Evolutionary conservation across 2,888 invertebrate species (phyloP).

Genomic region (Ennomos fuscantarius): DNA sequence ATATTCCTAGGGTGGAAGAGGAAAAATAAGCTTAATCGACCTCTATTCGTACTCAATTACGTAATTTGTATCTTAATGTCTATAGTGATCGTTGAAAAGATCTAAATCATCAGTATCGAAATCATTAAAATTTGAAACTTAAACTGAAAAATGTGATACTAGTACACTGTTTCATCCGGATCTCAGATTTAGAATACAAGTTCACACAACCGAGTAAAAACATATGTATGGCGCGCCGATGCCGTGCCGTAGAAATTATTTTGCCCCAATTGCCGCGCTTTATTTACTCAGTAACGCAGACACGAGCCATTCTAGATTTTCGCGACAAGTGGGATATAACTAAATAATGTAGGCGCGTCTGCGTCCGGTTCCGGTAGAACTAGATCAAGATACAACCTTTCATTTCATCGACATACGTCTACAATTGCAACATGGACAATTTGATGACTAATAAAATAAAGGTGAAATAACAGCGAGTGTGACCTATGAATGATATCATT

Average conservation of each 20-base stretch:
- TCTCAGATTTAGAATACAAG: conserved; percentile 44
- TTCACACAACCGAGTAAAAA: conserved; percentile 38
- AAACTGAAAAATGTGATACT: no score
- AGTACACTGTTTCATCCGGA: no score
- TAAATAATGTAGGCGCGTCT: conserved; percentile 26
- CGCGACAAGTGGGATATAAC: conserved; percentile 28
- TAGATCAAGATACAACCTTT: conserved; percentile 21
- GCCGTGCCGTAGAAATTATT: conserved; percentile 39
- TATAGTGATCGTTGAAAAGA: no score
- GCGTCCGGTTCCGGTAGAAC: conserved; percentile 15
- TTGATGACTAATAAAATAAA: conserved; percentile 5
- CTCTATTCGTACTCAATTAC: no score
- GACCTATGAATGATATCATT: not conserved
- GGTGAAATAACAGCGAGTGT: not conserved
- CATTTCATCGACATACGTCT: conserved; percentile 4
- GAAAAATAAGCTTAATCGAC: no score
- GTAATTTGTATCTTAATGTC: no score
- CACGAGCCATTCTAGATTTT: conserved; percentile 45
- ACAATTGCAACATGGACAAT: conserved; percentile 9
- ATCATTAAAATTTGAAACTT: no score
- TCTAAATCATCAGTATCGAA: no score
- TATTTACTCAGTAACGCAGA: conserved; percentile 48
- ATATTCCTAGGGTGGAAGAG: no score
- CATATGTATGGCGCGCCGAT: not conserved
- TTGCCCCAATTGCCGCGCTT: conserved; percentile 44